phyloP scores from a whole-genome alignment of 1,140 invertebrate species.

The Steinernema feltiae region DNA sequence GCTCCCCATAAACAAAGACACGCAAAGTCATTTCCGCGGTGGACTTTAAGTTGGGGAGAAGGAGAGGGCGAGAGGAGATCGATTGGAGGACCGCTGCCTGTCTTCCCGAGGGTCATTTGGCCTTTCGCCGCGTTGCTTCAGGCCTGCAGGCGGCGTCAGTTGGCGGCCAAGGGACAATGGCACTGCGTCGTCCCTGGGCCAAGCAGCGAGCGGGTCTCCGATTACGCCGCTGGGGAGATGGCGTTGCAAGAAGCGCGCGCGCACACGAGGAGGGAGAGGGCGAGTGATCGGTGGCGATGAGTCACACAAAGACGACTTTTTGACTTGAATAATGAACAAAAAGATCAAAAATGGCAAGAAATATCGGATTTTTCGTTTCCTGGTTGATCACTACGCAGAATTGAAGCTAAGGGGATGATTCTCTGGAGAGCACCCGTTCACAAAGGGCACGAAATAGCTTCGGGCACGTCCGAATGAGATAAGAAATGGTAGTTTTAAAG shows the following conservation, averaged over 20 bases:
- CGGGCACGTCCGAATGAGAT: too few relatives aligned
- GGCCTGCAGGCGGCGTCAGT: not conserved
- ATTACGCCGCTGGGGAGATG: not conserved
- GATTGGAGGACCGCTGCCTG: not conserved
- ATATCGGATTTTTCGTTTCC: too few relatives aligned
- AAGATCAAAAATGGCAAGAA: too few relatives aligned
- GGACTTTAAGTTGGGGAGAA: not conserved
- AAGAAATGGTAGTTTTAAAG: too few relatives aligned
- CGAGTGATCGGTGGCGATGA: too few relatives aligned
- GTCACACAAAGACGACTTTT: not conserved
- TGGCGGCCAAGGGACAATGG: slow-evolving; percentile 3
- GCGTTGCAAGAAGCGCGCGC: too few relatives aligned
- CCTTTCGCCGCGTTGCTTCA: not conserved
- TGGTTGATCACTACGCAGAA: too few relatives aligned
- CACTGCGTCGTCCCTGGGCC: not conserved
- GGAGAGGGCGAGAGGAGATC: not conserved
- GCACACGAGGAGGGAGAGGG: too few relatives aligned
- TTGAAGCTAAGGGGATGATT: too few relatives aligned
- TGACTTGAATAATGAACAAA: too few relatives aligned
- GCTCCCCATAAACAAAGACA: slow-evolving; percentile 11
- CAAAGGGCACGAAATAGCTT: too few relatives aligned
- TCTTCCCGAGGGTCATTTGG: slow-evolving; percentile 4
- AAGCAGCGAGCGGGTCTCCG: not conserved
- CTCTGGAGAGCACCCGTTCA: too few relatives aligned
- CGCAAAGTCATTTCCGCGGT: not conserved